Evolutionary conservation across 2,888 invertebrate species (phyloP), one percentile per base, ranked within the genome.

Genomic region (Dolichomitus sp.): DNA sequence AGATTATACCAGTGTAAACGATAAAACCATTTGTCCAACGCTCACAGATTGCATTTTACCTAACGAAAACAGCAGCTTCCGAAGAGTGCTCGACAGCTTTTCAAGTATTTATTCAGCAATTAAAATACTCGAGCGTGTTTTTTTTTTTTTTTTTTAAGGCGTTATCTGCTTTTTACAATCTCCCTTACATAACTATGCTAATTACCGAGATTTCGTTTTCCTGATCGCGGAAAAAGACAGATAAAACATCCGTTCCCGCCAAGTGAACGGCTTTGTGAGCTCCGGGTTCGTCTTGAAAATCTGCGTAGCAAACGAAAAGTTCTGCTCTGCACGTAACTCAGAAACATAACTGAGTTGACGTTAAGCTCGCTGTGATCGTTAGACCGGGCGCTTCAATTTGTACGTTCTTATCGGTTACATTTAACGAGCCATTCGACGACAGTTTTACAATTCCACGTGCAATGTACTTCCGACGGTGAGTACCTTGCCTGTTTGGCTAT

Each of bases 291-390:
- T n/a, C 63, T 61, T 6, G 54, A 17, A 14, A 84, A 45, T 80
- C 61, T 68, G n/a, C 30, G 66, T 9, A 65, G 37, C 33, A 63
- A 81, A 73, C 50, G 61, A 54, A 75, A 14, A 50, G 54, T 61
- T 23, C 23, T 27, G 50, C 37, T 66, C 66, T 37, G 59, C 33
- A 66, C 59, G 63, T 68, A 61, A 74, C 61, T 79, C 69, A 72
- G 65, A 73, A 83, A 81, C 83, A 84, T 84, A 75, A 84, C 83
- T 80, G 74, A 68, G 52, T 52, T 19, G 30, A 54, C 72, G 52
- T 45, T n/a, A 42, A 17, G 45, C 27, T 59, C 72, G 14, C 12
- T 11, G 19, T 14, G 23, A 65, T 45, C 45, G 40, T 23, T 9
- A 30, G n/a, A 68, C 40, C 54, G 52, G 48, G 4, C 42, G 19